Percentiles rank a stretch among this genome's conserved stretches.
Evolutionary conservation across 2,888 invertebrate species (phyloP).

Genomic region (Sarcophaga carnaria): DNA sequence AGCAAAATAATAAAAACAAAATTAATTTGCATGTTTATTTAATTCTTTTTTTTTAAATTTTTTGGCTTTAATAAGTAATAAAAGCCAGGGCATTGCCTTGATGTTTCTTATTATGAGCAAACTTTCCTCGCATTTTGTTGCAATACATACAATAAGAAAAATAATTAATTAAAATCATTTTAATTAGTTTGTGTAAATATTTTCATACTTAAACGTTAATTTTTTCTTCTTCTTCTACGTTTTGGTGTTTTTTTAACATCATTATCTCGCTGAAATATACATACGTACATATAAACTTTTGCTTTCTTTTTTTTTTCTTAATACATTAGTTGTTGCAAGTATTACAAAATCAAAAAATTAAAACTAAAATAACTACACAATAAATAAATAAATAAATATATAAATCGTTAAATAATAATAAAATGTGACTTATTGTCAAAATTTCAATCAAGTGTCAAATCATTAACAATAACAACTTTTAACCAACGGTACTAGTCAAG

Average conservation of each 20-base stretch:
- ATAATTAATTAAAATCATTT: neutral
- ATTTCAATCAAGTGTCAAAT: conserved; percentile 51
- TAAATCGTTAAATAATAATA: conserved; percentile 17
- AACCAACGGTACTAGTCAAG: conserved; percentile 3
- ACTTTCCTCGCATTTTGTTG: conserved; percentile 5
- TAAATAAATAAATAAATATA: conserved; percentile 15
- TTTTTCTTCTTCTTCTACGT: conserved; percentile 7
- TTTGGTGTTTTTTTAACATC: too few relatives aligned
- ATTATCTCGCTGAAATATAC: neutral
- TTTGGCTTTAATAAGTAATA: neutral
- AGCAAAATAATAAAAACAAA: neutral
- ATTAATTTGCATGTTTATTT: neutral
- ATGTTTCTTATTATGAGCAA: neutral
- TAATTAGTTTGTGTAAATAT: conserved; percentile 15
- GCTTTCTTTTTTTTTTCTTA: conserved; percentile 31
- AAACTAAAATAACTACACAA: neutral
- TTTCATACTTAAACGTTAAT: conserved; percentile 1
- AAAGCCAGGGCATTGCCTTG: conserved; percentile 9
- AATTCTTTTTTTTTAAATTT: neutral
- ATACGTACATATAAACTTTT: conserved; percentile 1
- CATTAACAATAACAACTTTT: conserved; percentile 23
- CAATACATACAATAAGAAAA: neutral
- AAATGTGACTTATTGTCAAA: conserved; percentile 46
- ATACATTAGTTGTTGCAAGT: neutral
- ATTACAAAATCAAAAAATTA: neutral